A percentile compares a stretch with the other conserved stretches of the same genome.
phyloP scores from a whole-genome alignment of 2,797 vertebrate genomes.

The Phaenicophaeus curvirostris region DNA sequence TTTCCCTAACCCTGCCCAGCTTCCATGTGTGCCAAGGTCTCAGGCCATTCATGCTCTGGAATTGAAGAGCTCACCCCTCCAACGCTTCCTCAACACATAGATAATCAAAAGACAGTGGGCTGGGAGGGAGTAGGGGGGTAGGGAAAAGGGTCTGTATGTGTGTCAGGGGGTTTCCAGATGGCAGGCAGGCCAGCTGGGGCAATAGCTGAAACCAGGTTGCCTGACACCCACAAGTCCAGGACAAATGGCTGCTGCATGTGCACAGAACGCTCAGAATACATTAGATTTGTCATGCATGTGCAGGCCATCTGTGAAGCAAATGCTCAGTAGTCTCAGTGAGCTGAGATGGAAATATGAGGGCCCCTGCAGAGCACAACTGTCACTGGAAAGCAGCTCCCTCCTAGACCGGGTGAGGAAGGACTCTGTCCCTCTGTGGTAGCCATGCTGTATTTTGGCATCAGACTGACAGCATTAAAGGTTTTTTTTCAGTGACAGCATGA shows the following conservation, averaged over 20 bases:
- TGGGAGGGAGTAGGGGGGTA: background rate
- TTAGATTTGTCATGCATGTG: slow-evolving; percentile 19
- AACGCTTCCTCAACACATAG: fast-evolving
- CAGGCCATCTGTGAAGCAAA: slow-evolving; percentile 40
- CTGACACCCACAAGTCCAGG: slow-evolving; percentile 2
- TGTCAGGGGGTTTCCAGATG: background rate
- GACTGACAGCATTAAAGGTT: background rate
- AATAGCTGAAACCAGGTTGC: background rate
- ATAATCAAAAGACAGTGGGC: background rate
- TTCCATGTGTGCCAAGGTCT: background rate
- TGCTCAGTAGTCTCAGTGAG: background rate
- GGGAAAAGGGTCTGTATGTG: background rate
- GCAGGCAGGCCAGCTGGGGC: slow-evolving; percentile 21
- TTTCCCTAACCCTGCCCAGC: background rate
- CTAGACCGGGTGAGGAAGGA: background rate
- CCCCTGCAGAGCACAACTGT: background rate
- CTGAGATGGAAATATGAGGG: background rate
- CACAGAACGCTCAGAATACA: background rate
- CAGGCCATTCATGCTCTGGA: background rate
- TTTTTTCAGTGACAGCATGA: background rate
- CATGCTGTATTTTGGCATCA: background rate
- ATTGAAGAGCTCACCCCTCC: background rate
- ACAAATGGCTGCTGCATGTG: background rate
- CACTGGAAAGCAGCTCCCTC: background rate
- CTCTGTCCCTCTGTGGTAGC: background rate